These are phyloP conservation scores for Aegypius monachus DNA, from an alignment of 2,113 vertebrate species.

Conservation along the genomic window DNA sequence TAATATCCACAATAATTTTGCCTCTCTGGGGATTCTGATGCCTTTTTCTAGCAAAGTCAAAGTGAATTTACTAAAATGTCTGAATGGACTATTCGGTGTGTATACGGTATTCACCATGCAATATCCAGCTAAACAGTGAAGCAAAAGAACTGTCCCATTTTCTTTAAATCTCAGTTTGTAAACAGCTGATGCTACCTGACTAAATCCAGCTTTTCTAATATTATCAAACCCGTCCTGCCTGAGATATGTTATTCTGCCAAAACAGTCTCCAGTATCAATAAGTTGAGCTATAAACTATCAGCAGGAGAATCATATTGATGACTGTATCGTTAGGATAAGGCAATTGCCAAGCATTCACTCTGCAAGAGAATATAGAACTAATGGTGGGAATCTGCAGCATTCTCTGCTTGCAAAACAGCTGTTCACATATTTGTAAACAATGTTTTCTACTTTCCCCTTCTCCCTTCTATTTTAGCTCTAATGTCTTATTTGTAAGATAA, in stretches of 20 bases:
- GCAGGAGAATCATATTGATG: background rate
- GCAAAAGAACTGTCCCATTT: background rate
- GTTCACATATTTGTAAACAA: background rate
- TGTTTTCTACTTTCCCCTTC: background rate
- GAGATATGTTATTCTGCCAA: background rate
- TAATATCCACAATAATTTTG: background rate
- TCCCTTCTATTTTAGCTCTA: background rate
- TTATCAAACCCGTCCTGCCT: background rate
- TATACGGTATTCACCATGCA: background rate
- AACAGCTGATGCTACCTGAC: background rate
- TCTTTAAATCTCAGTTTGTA: background rate
- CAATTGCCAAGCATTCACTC: background rate
- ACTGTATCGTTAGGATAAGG: background rate
- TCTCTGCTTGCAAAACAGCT: background rate
- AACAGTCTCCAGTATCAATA: background rate
- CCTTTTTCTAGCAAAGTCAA: background rate
- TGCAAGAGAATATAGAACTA: background rate
- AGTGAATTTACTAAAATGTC: background rate
- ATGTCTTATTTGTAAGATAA: background rate
- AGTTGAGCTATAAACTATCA: background rate
- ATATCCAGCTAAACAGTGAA: background rate
- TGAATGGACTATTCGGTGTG: background rate
- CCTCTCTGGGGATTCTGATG: background rate
- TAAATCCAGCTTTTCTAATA: background rate
- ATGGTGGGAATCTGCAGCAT: background rate